Percentiles rank a stretch among this genome's conserved stretches.
Evolutionary conservation across 2,797 vertebrate species (phyloP).

Genomic region (Tangara arthus): DNA sequence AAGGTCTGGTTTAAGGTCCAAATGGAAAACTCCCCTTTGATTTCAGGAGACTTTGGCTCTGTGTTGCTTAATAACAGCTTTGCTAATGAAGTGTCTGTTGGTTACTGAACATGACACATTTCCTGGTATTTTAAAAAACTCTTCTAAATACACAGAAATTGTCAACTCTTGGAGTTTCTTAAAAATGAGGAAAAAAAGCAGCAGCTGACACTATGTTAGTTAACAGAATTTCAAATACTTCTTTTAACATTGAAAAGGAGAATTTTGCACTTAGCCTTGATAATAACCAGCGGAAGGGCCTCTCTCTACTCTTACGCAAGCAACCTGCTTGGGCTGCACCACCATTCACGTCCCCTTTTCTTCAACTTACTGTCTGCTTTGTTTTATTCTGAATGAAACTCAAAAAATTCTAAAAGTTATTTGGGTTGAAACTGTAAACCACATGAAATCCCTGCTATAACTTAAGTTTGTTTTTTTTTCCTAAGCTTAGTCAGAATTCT

Average conservation of each 20-base stretch:
- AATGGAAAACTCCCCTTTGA: background rate
- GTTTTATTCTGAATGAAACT: background rate
- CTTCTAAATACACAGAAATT: background rate
- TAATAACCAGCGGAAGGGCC: background rate
- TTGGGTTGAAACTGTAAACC: background rate
- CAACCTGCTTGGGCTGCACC: background rate
- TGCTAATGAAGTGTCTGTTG: background rate
- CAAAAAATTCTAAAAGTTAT: background rate
- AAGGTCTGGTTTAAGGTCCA: background rate
- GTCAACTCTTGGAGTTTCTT: background rate
- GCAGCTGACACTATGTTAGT: background rate
- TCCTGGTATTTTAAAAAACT: background rate
- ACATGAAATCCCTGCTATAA: background rate
- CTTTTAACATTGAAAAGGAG: background rate
- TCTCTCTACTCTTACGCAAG: background rate
- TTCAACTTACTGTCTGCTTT: background rate
- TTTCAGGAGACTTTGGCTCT: background rate
- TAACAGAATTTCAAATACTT: background rate
- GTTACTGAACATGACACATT: background rate
- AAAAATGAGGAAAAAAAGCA: background rate
- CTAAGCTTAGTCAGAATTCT: background rate
- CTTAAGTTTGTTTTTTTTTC: background rate
- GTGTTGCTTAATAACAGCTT: background rate
- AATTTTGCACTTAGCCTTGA: background rate
- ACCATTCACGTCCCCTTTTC: background rate